Evolutionary conservation across 64 coral and sea anemone genomes (phyloP).

Genomic region (Actinia tenebrosa): DNA sequence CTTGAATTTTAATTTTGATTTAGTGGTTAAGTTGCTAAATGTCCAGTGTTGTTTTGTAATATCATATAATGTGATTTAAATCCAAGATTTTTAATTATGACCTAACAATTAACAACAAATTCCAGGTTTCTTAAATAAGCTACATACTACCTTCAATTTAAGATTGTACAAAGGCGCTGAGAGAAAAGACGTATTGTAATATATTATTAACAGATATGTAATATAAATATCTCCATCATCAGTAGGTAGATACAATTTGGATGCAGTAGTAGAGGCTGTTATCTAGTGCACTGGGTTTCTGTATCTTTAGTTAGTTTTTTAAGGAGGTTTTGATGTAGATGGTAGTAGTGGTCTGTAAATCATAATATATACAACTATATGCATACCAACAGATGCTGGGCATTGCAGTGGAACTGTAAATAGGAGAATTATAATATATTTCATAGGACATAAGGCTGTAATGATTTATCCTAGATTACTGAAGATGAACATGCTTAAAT

Average conservation of each 20-base stretch:
- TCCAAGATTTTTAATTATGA: not conserved
- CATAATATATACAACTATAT: constrained; percentile 1
- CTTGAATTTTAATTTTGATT: too few relatives aligned
- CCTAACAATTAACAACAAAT: too few relatives aligned
- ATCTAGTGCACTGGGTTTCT: too few relatives aligned
- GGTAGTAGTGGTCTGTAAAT: not conserved
- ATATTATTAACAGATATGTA: not conserved
- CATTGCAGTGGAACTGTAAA: not conserved
- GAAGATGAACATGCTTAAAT: not conserved
- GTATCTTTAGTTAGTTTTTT: too few relatives aligned
- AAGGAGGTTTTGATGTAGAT: not conserved
- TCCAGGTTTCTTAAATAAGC: too few relatives aligned
- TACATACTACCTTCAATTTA: not conserved
- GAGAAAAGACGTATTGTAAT: not conserved
- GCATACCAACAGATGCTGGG: not conserved
- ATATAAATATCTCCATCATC: too few relatives aligned
- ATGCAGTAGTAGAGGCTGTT: too few relatives aligned
- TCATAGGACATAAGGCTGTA: not conserved
- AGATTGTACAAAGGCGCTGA: not conserved
- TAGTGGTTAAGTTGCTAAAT: too few relatives aligned
- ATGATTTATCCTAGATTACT: not conserved
- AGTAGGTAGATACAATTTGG: too few relatives aligned
- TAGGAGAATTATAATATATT: not conserved
- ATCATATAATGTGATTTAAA: not conserved
- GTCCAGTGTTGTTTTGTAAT: not conserved